Evolutionary conservation across 1,140 invertebrate genomes (phyloP).

Genomic region (Branchinecta lynchi): DNA sequence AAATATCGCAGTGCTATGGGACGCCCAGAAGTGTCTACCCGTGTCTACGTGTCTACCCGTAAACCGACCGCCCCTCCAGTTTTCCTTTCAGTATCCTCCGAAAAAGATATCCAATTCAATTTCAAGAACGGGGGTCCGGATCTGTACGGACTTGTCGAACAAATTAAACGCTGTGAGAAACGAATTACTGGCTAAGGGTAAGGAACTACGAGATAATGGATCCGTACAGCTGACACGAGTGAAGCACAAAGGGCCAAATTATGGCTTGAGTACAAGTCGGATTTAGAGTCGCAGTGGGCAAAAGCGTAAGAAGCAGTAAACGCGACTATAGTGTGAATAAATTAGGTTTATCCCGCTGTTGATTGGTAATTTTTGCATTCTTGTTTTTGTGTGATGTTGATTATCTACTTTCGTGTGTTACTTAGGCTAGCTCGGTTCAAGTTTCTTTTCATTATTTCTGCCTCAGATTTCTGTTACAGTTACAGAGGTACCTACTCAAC

Average conservation of each 20-base stretch:
- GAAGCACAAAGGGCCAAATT: constrained; percentile 21
- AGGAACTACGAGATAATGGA: constrained; percentile 6
- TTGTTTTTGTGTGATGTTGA: constrained; percentile 3
- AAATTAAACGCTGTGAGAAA: constrained; percentile 12
- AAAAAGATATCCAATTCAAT: no score
- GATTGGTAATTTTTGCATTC: constrained; percentile 7
- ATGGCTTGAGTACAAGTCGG: constrained; percentile 21
- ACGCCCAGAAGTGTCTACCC: not conserved
- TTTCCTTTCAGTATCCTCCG: no score
- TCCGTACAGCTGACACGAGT: constrained; percentile 2
- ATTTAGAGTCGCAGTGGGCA: constrained; percentile 21
- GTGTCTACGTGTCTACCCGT: not conserved
- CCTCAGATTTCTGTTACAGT: no score
- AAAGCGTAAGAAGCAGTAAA: not conserved
- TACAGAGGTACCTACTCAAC: no score
- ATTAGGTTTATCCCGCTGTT: constrained; percentile 1
- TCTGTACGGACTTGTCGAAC: constrained; percentile 4
- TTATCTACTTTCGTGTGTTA: no score
- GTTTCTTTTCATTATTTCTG: no score
- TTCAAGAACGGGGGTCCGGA: not conserved
- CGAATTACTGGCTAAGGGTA: constrained; percentile 3
- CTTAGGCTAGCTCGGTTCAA: no score
- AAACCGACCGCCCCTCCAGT: not conserved
- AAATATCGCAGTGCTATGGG: not conserved
- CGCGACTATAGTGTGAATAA: not conserved